phyloP scores from a whole-genome alignment of 2,797 vertebrate genomes.

The Furcifer pardalis region DNA sequence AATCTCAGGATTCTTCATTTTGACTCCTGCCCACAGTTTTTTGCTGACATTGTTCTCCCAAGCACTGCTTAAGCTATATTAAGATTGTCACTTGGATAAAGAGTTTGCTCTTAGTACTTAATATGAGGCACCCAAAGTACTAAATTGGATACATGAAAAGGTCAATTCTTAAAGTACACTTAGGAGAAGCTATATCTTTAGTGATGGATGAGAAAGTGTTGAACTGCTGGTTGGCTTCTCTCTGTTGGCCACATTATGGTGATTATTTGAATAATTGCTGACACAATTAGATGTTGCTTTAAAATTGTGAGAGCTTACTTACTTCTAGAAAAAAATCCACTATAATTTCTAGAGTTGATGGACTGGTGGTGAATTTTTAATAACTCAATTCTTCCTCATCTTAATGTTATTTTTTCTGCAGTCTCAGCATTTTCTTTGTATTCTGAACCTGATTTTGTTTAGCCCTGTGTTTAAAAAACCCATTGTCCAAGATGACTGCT shows the following conservation, averaged over 20 bases:
- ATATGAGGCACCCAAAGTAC: background rate
- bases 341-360: background rate
- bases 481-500: background rate
- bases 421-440: background rate
- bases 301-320: background rate
- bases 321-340: background rate
- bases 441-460: background rate
- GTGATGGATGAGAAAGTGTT: background rate
- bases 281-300: background rate
- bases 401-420: background rate
- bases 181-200: background rate
- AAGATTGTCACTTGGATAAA: background rate
- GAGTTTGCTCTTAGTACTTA: background rate
- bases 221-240: background rate
- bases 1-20: background rate
- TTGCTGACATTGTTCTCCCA: too few relatives aligned
- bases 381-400: background rate
- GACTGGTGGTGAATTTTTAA: background rate
- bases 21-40: background rate
- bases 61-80: background rate
- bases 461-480: too few relatives aligned
- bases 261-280: background rate
- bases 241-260: background rate
- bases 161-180: background rate
- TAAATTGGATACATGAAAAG: background rate